Evolutionary conservation across 2,797 vertebrate genomes (phyloP).

Genomic region (Ispidina lecontei): DNA sequence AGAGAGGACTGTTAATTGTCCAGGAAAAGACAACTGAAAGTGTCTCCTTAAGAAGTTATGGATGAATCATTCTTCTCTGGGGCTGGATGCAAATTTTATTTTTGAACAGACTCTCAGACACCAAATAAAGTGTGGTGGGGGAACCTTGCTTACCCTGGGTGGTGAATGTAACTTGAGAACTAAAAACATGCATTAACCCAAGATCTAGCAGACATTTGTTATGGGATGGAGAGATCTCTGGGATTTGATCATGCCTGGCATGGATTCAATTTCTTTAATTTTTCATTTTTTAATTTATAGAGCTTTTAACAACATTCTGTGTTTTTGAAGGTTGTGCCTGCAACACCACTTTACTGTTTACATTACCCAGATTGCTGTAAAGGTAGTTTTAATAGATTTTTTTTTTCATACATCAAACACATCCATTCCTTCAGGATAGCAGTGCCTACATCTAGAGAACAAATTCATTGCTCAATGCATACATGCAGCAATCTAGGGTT

Average conservation of each 20-base stretch:
- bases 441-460: neutral
- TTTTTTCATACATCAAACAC: neutral
- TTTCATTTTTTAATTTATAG: neutral
- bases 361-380: neutral
- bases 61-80: neutral
- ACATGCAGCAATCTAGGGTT: neutral
- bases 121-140: neutral
- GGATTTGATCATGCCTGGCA: neutral
- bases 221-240: neutral
- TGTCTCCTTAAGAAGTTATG: neutral
- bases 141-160: neutral
- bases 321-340: neutral
- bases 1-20: neutral
- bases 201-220: neutral
- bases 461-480: neutral
- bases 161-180: neutral
- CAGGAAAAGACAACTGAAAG: neutral
- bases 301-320: neutral
- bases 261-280: neutral
- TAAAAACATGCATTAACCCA: neutral
- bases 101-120: neutral
- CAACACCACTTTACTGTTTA: neutral
- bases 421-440: neutral
- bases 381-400: neutral
- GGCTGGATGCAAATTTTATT: neutral